phyloP scores from a whole-genome alignment of 2,113 vertebrate genomes.

The Piaya cayana region DNA sequence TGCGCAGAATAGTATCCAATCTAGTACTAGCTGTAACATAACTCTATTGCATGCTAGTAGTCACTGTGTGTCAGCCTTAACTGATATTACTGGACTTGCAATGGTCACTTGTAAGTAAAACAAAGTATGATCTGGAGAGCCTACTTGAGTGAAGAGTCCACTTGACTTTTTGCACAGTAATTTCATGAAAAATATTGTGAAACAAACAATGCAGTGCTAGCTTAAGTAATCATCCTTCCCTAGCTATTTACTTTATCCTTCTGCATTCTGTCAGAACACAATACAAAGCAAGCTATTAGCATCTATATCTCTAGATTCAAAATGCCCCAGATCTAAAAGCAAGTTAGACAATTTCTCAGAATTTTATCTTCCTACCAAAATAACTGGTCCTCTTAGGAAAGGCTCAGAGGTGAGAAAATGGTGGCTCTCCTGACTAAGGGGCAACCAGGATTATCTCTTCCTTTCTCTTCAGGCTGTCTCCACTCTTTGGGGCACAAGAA shows the following conservation, averaged over 20 bases:
- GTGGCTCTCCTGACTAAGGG: not conserved
- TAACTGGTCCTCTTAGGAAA: not conserved
- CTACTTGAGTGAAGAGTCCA: slow-evolving; percentile 6
- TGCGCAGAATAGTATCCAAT: not conserved
- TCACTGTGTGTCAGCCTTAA: not conserved
- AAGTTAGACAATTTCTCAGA: not conserved
- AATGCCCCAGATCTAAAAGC: not conserved
- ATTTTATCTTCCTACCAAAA: not conserved
- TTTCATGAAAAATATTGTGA: not conserved
- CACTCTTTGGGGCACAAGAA: not conserved
- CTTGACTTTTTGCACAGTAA: slow-evolving; percentile 5
- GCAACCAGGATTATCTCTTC: not conserved
- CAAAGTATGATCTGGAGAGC: accelerated
- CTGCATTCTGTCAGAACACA: not conserved
- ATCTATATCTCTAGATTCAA: not conserved
- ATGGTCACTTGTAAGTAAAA: not conserved
- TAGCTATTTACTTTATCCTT: not conserved
- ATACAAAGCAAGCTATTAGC: not conserved
- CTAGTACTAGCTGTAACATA: not conserved
- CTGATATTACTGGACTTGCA: not conserved
- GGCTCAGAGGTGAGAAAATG: not conserved
- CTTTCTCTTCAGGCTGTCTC: not conserved
- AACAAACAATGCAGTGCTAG: not conserved
- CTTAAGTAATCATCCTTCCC: not conserved
- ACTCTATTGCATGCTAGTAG: not conserved